Percentiles rank a stretch among this genome's conserved stretches.
Conservation (phyloP, 2,888 invertebrate species). For the Sialis lutaria region DNA sequence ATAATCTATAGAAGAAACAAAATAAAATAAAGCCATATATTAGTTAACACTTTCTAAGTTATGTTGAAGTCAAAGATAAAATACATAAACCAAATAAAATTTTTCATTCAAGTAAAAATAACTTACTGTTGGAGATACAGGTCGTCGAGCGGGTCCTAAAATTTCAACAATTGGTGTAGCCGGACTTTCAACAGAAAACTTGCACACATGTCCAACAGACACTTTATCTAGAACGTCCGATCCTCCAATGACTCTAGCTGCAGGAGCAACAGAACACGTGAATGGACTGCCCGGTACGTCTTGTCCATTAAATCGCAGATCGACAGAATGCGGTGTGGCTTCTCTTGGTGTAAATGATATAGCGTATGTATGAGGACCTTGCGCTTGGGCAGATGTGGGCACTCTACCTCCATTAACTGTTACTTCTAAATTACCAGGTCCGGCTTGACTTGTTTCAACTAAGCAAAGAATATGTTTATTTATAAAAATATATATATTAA, state of each 20-base stretch:
- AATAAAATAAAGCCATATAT: too few relatives aligned
- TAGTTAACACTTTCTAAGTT: not conserved
- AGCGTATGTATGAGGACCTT: conserved; percentile 90
- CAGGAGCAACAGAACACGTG: conserved; percentile 60
- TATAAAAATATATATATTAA: not conserved
- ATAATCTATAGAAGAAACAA: conserved; percentile 13
- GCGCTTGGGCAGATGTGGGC: conserved; percentile 90
- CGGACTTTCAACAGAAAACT: conserved; percentile 76
- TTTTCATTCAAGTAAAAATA: not conserved
- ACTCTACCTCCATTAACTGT: conserved; percentile 96
- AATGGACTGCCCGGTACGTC: conserved; percentile 88
- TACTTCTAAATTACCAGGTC: conserved; percentile 95
- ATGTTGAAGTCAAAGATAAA: too few relatives aligned
- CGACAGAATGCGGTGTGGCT: conserved; percentile 79
- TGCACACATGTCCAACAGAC: conserved; percentile 67
- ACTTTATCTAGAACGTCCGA: conserved; percentile 79
- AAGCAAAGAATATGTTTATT: not conserved
- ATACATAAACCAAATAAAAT: too few relatives aligned
- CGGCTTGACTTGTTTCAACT: conserved; percentile 97
- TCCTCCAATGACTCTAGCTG: conserved; percentile 59
- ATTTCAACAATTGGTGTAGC: conserved; percentile 68
- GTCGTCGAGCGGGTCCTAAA: conserved; percentile 52
- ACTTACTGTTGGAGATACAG: conserved; percentile 43
- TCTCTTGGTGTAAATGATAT: conserved; percentile 94
- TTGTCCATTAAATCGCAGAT: conserved; percentile 89